Conservation (phyloP, 2,797 vertebrate species). For the Tapera naevia region DNA sequence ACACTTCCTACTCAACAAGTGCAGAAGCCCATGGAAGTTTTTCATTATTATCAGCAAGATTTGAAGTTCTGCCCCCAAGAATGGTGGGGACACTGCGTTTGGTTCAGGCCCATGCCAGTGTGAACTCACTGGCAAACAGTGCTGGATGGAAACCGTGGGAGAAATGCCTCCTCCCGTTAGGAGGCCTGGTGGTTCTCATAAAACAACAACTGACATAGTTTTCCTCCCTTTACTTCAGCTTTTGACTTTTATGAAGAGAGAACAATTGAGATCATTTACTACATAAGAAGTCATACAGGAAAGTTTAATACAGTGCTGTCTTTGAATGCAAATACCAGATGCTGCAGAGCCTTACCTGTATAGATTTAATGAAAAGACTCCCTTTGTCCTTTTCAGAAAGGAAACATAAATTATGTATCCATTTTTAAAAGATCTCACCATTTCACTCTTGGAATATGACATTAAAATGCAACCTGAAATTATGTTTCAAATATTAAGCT, state of each 20-base stretch:
- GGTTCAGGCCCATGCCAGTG: neutral
- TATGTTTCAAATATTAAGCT: neutral
- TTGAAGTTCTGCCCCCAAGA: neutral
- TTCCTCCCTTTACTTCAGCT: neutral
- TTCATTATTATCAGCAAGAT: neutral
- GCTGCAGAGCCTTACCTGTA: neutral
- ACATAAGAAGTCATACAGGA: neutral
- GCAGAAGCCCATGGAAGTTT: neutral
- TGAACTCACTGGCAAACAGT: fast-evolving
- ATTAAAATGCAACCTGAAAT: neutral
- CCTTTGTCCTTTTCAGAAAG: neutral
- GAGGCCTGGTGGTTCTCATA: neutral
- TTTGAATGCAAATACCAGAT: neutral
- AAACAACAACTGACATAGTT: neutral
- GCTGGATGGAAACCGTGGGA: neutral
- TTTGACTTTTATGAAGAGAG: neutral
- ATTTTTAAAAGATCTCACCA: neutral
- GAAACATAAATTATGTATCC: neutral
- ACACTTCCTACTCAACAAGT: neutral
- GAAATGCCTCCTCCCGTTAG: neutral
- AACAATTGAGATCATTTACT: neutral
- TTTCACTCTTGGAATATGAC: neutral
- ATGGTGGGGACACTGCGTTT: neutral
- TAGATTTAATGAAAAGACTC: neutral
- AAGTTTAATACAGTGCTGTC: neutral